phyloP scores from a whole-genome alignment of 2,888 invertebrate genomes.

The Oasisia sp. region DNA sequence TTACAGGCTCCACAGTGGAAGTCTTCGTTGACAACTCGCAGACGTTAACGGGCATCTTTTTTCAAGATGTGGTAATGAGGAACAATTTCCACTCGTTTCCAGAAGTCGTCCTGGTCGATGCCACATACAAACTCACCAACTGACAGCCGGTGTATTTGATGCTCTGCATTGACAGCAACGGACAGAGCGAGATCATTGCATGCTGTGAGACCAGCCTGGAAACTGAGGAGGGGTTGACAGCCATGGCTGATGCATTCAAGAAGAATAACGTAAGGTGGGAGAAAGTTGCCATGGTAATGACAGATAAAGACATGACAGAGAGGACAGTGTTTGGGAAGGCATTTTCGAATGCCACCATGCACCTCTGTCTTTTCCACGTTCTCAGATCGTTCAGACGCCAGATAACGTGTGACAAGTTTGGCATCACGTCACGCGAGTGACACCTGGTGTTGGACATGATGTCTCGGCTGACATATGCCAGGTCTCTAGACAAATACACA shows the following conservation, averaged over 20 bases:
- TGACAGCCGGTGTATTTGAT: slow-evolving; percentile 36
- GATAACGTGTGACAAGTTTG: slow-evolving; percentile 17
- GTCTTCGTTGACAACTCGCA: too few species aligned
- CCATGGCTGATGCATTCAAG: slow-evolving; percentile 31
- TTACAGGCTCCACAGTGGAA: too few species aligned
- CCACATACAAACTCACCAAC: too few species aligned
- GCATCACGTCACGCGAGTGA: slow-evolving; percentile 1
- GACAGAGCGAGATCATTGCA: slow-evolving; percentile 35
- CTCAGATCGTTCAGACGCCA: slow-evolving; percentile 9
- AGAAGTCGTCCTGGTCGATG: too few species aligned
- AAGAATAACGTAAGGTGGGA: slow-evolving; percentile 29
- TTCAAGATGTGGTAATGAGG: too few species aligned
- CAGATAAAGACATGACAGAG: slow-evolving; percentile 39
- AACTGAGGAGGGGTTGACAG: slow-evolving; percentile 26
- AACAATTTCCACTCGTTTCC: too few species aligned
- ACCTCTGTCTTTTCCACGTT: slow-evolving; percentile 37
- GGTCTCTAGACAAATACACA: too few species aligned
- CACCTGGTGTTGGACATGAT: too few species aligned
- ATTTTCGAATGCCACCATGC: slow-evolving; percentile 32
- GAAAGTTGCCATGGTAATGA: slow-evolving; percentile 30
- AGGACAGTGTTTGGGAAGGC: slow-evolving; percentile 30
- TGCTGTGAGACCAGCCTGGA: slow-evolving; percentile 32
- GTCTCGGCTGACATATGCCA: too few species aligned
- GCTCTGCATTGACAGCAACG: slow-evolving; percentile 22
- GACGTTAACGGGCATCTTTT: too few species aligned